Percentiles rank a stretch among this genome's conserved stretches.
Evolutionary conservation across 1,140 invertebrate species (phyloP).

Genomic region (Tetramorium simillimum): DNA sequence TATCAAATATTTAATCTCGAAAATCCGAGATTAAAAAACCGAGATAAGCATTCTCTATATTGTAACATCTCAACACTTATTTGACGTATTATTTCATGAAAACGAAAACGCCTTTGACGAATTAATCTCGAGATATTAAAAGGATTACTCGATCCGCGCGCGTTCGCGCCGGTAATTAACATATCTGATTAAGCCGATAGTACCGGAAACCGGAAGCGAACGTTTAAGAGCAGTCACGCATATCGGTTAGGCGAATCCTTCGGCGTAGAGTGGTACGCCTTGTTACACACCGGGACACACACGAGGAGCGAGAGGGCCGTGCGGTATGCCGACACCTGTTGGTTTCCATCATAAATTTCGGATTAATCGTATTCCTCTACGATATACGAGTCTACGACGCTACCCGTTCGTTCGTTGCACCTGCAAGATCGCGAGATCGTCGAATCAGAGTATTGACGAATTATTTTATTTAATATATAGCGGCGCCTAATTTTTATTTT

Average conservation of each 20-base stretch:
- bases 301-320: constrained; percentile 64
- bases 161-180: constrained; percentile 50
- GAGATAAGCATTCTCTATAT: not conserved
- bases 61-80: not conserved
- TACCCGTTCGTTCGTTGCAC: constrained; percentile 16
- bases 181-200: constrained; percentile 67
- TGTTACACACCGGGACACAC: constrained; percentile 71
- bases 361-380: constrained; percentile 69
- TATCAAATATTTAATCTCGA: not conserved
- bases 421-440: constrained; percentile 24
- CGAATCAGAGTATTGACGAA: constrained; percentile 20
- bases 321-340: constrained; percentile 72
- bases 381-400: constrained; percentile 31
- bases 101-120: not conserved
- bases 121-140: constrained; percentile 19
- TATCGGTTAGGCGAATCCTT: constrained; percentile 70
- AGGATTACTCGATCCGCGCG: not conserved
- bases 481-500: not conserved
- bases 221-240: constrained; percentile 74
- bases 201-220: constrained; percentile 67
- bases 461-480: constrained; percentile 11
- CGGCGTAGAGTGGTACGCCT: constrained; percentile 74
- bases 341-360: constrained; percentile 75
- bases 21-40: too few species aligned
- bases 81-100: not conserved